These are phyloP conservation scores for Sphaerophoria rueppellii DNA, from an alignment of 2,888 invertebrate genomes.

Conservation along the genomic window DNA sequence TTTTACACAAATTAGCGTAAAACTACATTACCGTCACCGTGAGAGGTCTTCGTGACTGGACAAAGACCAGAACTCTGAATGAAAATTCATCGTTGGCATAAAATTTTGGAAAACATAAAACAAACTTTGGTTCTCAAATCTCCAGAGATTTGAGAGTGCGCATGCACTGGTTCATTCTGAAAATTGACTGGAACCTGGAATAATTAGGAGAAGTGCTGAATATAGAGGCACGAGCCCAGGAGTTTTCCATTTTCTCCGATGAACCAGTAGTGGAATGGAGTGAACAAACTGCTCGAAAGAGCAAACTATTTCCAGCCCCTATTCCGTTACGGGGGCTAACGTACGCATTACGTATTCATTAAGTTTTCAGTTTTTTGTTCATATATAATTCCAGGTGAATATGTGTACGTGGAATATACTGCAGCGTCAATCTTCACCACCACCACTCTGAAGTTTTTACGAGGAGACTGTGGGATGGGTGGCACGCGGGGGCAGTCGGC, in stretches of 20 bases:
- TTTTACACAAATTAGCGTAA: conserved; percentile 18
- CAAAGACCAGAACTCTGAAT: conserved; percentile 42
- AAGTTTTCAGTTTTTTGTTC: conserved; percentile 25
- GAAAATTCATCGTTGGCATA: conserved; percentile 45
- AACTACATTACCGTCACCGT: background rate
- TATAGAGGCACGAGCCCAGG: conserved; percentile 59
- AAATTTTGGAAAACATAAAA: conserved; percentile 7
- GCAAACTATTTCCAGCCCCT: conserved; percentile 30
- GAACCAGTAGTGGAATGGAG: conserved; percentile 42
- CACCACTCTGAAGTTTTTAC: background rate
- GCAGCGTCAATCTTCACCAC: conserved; percentile 59
- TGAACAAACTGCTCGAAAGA: conserved; percentile 65
- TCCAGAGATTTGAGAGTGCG: conserved; percentile 11
- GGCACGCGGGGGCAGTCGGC: background rate
- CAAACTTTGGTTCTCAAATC: background rate
- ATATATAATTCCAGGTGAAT: conserved; percentile 32
- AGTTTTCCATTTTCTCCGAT: conserved; percentile 26
- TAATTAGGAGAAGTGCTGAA: conserved; percentile 65
- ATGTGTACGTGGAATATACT: conserved; percentile 56
- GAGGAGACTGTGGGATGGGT: too few species aligned
- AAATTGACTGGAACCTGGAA: conserved; percentile 45
- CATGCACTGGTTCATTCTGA: conserved; percentile 42
- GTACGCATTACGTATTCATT: conserved; percentile 73
- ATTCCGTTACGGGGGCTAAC: conserved; percentile 31
- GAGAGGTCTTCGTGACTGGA: conserved; percentile 16